Conservation (phyloP, 2,797 vertebrate genomes). For the Calcarius lapponicus region DNA sequence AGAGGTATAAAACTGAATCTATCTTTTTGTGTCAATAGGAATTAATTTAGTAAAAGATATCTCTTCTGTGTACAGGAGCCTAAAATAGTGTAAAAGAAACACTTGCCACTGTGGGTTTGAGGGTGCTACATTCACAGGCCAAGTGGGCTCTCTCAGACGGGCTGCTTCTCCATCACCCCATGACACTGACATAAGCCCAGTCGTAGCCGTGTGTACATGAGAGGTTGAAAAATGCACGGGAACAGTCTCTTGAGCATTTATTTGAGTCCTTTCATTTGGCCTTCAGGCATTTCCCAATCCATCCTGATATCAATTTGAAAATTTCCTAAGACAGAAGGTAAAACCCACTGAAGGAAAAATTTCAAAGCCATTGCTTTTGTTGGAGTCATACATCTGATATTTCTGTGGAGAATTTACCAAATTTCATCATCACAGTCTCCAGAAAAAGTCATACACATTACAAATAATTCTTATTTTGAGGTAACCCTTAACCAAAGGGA, state of each 20-base stretch:
- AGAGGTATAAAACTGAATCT: neutral
- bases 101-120: neutral
- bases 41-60: neutral
- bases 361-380: neutral
- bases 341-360: neutral
- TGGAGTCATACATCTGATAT: neutral
- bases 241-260: neutral
- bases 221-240: neutral
- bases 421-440: neutral
- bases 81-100: neutral
- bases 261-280: neutral
- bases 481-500: neutral
- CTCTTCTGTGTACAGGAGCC: neutral
- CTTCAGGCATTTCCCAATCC: neutral
- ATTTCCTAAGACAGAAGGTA: neutral
- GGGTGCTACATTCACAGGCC: neutral
- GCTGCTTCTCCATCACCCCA: neutral
- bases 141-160: neutral
- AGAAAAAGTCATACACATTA: neutral
- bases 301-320: neutral
- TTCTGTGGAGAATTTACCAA: neutral
- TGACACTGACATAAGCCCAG: neutral
- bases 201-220: rapidly evolving
- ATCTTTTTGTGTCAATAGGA: neutral
- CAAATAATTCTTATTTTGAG: neutral